Conservation (phyloP, 2,113 vertebrate species). For the Noturus placidus region DNA sequence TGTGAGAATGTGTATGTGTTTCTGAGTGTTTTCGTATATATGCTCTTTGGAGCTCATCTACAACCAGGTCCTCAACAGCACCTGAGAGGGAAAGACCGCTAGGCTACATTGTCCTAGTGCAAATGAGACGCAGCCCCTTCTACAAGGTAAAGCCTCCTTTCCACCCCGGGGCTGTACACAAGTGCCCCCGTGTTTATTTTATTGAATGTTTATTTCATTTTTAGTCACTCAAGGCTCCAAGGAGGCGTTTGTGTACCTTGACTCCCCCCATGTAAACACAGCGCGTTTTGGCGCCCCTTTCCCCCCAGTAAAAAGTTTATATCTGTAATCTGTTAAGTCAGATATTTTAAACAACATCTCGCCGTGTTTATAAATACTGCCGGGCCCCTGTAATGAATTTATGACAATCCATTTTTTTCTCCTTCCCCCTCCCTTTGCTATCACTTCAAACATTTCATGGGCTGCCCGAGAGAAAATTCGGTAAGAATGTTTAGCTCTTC, state of each 20-base stretch:
- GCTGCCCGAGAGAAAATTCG: constrained; percentile 33
- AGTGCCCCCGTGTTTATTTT: constrained; percentile 59
- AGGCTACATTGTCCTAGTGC: not conserved
- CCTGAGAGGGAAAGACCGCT: constrained; percentile 32
- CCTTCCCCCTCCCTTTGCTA: constrained; percentile 14
- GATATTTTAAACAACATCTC: constrained; percentile 78
- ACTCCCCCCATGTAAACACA: constrained; percentile 68
- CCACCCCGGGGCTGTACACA: constrained; percentile 26
- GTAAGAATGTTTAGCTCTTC: constrained; percentile 38
- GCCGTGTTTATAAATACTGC: constrained; percentile 77
- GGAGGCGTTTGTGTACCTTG: constrained; percentile 50
- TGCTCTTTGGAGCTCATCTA: not conserved
- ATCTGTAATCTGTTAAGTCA: constrained; percentile 80
- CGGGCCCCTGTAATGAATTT: constrained; percentile 78
- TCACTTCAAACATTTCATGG: constrained; percentile 54
- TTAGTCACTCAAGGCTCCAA: constrained; percentile 53
- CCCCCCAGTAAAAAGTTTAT: constrained; percentile 71
- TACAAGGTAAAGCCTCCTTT: constrained; percentile 41
- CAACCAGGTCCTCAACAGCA: constrained; percentile 34
- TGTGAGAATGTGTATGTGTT: not conserved
- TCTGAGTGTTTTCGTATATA: not conserved
- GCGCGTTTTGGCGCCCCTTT: constrained; percentile 68
- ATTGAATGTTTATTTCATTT: constrained; percentile 60
- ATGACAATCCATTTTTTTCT: constrained; percentile 71
- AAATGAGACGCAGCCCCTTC: constrained; percentile 16